A percentile compares a stretch with the other conserved stretches of the same genome.
Evolutionary conservation across 2,888 invertebrate genomes (phyloP).

Genomic region (Dolomedes plantarius): DNA sequence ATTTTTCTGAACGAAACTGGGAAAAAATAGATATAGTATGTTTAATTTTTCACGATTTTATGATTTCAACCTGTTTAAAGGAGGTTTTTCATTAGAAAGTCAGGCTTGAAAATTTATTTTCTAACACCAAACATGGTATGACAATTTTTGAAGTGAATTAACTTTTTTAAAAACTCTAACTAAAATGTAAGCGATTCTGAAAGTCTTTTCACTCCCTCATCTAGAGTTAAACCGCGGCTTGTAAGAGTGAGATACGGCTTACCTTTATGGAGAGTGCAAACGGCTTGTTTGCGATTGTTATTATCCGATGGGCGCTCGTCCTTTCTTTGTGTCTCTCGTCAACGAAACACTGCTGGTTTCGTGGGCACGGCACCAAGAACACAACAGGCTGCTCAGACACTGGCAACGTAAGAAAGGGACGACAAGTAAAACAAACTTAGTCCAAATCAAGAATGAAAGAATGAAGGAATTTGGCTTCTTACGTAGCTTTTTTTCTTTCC

Average conservation of each 20-base stretch:
- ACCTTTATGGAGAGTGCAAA: neutral
- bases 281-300: constrained; percentile 8
- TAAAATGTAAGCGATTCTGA: no score
- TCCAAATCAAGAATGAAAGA: constrained; percentile 58
- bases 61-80: no score
- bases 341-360: neutral
- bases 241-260: neutral
- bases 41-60: no score
- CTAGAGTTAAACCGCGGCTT: no score
- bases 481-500: constrained; percentile 24
- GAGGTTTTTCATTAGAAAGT: no score
- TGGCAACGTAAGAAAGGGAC: constrained; percentile 24
- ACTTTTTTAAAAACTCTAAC: no score
- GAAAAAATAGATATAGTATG: no score
- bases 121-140: no score
- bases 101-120: no score
- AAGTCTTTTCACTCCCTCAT: no score
- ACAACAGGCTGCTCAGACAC: constrained; percentile 37
- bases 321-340: neutral
- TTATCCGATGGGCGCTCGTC: neutral
- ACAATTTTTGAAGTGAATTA: no score
- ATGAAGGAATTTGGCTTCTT: constrained; percentile 51
- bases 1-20: no score
- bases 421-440: constrained; percentile 42
- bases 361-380: constrained; percentile 43